A percentile compares a stretch with the other conserved stretches of the same genome.
These are phyloP conservation scores for Arion vulgaris DNA, from an alignment of 1,140 invertebrate species.

Conservation along the genomic window DNA sequence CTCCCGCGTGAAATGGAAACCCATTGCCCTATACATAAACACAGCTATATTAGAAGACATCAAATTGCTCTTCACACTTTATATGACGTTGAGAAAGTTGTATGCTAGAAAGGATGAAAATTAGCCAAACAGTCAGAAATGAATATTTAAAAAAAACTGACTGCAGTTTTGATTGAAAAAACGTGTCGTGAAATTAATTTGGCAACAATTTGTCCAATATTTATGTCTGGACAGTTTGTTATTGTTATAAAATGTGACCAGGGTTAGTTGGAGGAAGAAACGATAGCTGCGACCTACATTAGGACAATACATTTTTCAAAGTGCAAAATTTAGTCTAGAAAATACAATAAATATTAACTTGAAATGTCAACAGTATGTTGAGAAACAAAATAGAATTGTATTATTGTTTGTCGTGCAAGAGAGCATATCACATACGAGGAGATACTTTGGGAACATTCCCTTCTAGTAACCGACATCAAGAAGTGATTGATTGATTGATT, in stretches of 20 bases:
- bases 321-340: no score
- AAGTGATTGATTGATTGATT: no score
- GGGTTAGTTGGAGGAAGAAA: not conserved
- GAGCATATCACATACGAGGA: no score
- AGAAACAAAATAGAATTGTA: no score
- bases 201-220: not conserved
- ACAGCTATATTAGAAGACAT: not conserved
- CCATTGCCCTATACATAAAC: conserved; percentile 8
- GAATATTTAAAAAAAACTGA: not conserved
- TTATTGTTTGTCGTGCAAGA: no score
- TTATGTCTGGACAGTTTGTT: not conserved
- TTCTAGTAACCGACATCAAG: no score
- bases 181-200: conserved; percentile 9
- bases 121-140: not conserved
- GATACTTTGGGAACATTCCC: no score
- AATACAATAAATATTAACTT: no score
- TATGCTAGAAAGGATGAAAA: not conserved
- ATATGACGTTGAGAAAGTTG: not conserved
- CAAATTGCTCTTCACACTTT: not conserved
- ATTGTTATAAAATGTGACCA: not conserved
- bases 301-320: no score
- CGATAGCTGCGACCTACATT: no score
- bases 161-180: not conserved
- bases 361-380: no score
- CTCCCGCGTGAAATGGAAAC: conserved; percentile 15